These are phyloP conservation scores for Micromussa lordhowensis DNA, from an alignment of 92 coral and sea anemone species.

Conservation along the genomic window DNA sequence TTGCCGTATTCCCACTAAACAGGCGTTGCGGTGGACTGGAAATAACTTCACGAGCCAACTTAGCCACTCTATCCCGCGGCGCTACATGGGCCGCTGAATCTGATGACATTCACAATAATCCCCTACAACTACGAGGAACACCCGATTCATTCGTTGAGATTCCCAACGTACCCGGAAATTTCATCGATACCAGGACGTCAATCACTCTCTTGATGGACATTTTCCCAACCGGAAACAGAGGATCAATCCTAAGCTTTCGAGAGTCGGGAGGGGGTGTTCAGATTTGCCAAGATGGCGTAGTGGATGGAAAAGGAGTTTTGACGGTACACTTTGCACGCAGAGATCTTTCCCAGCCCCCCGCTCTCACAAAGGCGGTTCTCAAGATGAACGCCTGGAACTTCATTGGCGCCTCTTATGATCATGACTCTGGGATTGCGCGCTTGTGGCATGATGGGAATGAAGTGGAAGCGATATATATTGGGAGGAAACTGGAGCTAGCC, in stretches of 20 bases:
- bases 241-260: conserved; percentile 76
- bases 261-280: conserved; percentile 68
- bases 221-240: conserved; percentile 73
- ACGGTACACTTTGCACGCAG: conserved; percentile 65
- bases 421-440: conserved; percentile 60
- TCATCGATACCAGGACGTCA: conserved; percentile 72
- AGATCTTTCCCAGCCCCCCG: conserved; percentile 44
- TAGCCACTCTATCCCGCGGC: conserved; percentile 18
- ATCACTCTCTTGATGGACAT: conserved; percentile 71
- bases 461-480: conserved; percentile 65
- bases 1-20: conserved; percentile 73
- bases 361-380: conserved; percentile 64
- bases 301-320: conserved; percentile 58
- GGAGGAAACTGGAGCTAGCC: conserved; percentile 64
- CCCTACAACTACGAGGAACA: conserved; percentile 67
- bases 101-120: conserved; percentile 50
- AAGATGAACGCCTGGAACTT: conserved; percentile 81
- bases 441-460: conserved; percentile 85
- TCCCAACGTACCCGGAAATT: conserved; percentile 55
- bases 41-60: conserved; percentile 47
- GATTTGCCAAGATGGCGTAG: conserved; percentile 69
- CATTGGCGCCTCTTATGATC: conserved; percentile 79
- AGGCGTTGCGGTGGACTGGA: conserved; percentile 45
- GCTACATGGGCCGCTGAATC: conserved; percentile 53
- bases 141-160: conserved; percentile 74